Conservation (phyloP, 2,113 vertebrate species). For the Apteryx owenii region DNA sequence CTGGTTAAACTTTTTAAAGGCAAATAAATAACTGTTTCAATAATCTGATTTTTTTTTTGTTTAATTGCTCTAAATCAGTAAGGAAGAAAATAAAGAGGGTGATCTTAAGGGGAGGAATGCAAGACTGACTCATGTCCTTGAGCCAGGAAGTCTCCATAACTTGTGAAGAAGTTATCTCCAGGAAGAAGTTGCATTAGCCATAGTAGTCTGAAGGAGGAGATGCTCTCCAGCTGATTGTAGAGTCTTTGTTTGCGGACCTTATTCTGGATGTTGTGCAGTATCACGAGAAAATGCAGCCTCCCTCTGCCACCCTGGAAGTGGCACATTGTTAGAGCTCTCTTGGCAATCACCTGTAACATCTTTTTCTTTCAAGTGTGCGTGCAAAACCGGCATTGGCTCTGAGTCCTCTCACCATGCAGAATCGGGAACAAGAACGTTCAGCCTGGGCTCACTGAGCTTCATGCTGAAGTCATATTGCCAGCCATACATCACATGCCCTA, state of each 20-base stretch:
- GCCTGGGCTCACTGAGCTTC: neutral
- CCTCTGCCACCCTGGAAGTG: neutral
- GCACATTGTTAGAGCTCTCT: neutral
- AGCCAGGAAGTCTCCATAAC: neutral
- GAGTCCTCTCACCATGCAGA: neutral
- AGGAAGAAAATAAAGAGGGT: neutral
- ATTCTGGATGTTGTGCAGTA: neutral
- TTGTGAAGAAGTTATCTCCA: neutral
- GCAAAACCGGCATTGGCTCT: neutral
- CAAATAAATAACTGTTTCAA: constrained; percentile 43
- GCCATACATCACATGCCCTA: no score
- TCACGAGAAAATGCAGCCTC: neutral
- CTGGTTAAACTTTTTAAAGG: constrained; percentile 61
- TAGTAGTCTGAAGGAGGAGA: neutral
- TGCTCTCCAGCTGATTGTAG: neutral
- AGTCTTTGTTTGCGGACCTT: neutral
- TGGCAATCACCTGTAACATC: neutral
- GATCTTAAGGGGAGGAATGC: neutral
- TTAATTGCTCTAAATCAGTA: neutral
- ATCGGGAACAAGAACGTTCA: neutral
- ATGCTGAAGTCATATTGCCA: no score
- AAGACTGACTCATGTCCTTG: neutral
- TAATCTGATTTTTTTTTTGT: neutral
- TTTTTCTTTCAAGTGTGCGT: neutral
- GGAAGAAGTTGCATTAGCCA: neutral